Evolutionary conservation across 35 echinoderm and acorn worm genomes (phyloP), one percentile per base, ranked within the genome.

Genomic region (Stichopus chloronotus): DNA sequence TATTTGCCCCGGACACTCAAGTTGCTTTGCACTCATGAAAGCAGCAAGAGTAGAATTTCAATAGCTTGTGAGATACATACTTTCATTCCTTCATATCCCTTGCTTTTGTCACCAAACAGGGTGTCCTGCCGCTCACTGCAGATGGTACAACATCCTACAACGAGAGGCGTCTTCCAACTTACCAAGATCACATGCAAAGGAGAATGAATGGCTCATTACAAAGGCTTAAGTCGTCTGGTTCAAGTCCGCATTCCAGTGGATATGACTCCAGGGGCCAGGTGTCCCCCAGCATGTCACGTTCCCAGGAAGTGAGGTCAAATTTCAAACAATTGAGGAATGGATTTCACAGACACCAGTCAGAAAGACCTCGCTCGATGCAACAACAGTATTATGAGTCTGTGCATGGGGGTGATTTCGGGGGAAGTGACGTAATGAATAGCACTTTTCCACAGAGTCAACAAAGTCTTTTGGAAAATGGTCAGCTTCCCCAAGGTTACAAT

Each of bases 151-250:
- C 30, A 7, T 65, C 23, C 9, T 71, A 23, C 20, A 65, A 89
- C 14, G 87, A 71, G 59, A 72, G 87, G 56, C 69, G 79, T n/a
- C 92, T 95, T 7, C 97, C 95, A n/a, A 83, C 87, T 10, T 96
- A 96, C 81, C 71, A 93, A 19, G 97, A 99, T 30, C 97, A 99
- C 89, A 96, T 99, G 56, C 95, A 94, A 63, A 91, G 55, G 56
- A 91, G 58, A 24, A 9, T 79, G 88, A 95, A 57, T 88, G 93
- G 77, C 6, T 84, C 87, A 4, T 63, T 83, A 23, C 90, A 81
- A 25, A 92, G 80, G 61, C 16, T 94, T 9, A 87, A 94, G 52
- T 58, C 87, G 9, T 59, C 79, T 9, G 94, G 94, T 17, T 82
- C 84, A 55, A 94, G 94, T 57, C 94, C 94, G 5, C 94, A 88